A percentile compares a stretch with the other conserved stretches of the same genome.
Evolutionary conservation across 2,113 vertebrate species (phyloP).

Genomic region (Sebastes fasciatus): DNA sequence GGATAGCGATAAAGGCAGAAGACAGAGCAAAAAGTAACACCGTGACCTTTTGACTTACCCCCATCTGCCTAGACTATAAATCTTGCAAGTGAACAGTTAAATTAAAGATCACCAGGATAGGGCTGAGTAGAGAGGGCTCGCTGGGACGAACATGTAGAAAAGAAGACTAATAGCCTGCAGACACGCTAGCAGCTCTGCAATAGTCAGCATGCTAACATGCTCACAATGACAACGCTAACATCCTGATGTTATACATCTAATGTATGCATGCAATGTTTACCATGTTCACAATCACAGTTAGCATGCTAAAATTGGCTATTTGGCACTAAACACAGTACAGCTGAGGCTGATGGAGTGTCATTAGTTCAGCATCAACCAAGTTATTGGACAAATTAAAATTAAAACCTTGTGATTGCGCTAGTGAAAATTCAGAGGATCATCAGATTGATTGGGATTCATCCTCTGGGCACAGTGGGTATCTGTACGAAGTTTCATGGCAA

Average conservation of each 20-base stretch:
- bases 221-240: background rate
- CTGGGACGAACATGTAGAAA: background rate
- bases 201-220: too few relatives aligned
- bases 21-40: constrained; percentile 11
- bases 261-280: background rate
- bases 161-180: background rate
- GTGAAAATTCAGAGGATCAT: background rate
- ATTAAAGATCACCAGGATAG: constrained; percentile 14
- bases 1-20: background rate
- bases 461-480: background rate
- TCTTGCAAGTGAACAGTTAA: background rate
- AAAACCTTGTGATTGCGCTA: background rate
- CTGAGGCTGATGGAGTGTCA: background rate
- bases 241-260: background rate
- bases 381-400: background rate
- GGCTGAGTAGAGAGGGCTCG: background rate
- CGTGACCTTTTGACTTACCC: constrained; percentile 18
- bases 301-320: background rate
- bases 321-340: background rate
- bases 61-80: constrained; percentile 24
- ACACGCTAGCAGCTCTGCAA: too few relatives aligned
- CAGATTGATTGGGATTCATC: background rate
- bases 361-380: background rate
- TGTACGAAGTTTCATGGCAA: background rate
- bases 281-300: background rate